Percentiles rank a stretch among this genome's conserved stretches.
Evolutionary conservation across 2,113 vertebrate species (phyloP).

Genomic region (Pangasianodon gigas): DNA sequence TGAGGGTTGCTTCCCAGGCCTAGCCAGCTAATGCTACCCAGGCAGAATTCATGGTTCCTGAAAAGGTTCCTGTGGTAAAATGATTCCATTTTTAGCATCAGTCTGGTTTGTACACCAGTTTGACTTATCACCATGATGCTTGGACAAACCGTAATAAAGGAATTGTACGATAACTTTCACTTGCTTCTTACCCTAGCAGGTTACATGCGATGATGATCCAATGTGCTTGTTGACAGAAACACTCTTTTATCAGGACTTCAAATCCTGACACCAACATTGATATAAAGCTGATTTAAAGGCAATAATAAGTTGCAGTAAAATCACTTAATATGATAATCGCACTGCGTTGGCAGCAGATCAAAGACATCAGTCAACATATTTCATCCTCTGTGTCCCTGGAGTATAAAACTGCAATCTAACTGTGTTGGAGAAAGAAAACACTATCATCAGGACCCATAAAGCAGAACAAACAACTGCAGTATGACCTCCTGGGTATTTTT

Average conservation of each 20-base stretch:
- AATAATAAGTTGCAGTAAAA: constrained; percentile 2
- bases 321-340: constrained; percentile 14
- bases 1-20: background rate
- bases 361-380: constrained; percentile 11
- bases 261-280: background rate
- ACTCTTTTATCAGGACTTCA: background rate
- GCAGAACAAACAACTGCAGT: constrained; percentile 25
- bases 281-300: background rate
- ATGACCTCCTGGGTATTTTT: constrained; percentile 37
- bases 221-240: background rate
- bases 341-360: constrained; percentile 5
- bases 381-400: background rate
- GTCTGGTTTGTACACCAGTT: background rate
- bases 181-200: background rate
- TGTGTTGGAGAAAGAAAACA: constrained; percentile 12
- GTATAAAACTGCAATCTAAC: constrained; percentile 17
- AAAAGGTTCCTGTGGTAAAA: background rate
- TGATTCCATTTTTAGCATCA: background rate
- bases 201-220: background rate
- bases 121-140: background rate
- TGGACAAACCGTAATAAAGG: background rate
- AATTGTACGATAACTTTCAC: background rate
- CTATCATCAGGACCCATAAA: constrained; percentile 18
- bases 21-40: background rate
- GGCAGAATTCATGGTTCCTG: background rate